Percentiles rank a stretch among this genome's conserved stretches.
Evolutionary conservation across 2,113 vertebrate genomes (phyloP).

Genomic region (Furnarius figulus): DNA sequence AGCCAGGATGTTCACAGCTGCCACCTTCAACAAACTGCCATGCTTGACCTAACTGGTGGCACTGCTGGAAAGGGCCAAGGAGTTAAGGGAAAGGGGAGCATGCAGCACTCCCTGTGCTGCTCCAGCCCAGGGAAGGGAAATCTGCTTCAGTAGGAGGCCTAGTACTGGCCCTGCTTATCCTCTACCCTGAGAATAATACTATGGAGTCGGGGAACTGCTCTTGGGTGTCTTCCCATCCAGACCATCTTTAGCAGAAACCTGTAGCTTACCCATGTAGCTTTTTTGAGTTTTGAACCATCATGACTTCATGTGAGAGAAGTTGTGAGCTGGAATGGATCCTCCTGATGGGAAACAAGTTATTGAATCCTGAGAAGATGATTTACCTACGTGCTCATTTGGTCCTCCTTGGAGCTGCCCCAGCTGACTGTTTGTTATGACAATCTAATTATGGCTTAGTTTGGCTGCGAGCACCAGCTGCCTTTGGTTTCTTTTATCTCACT

Average conservation of each 20-base stretch:
- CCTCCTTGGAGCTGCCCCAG: neutral
- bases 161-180: neutral
- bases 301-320: neutral
- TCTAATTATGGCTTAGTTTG: constrained; percentile 21
- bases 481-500: neutral
- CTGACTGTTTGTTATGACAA: constrained; percentile 10
- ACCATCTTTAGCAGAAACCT: constrained; percentile 25
- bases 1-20: neutral
- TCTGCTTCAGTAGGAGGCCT: neutral
- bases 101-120: neutral
- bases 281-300: neutral
- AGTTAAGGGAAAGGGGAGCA: neutral
- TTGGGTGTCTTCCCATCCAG: neutral
- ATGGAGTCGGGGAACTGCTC: neutral
- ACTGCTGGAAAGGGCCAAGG: neutral
- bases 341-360: neutral
- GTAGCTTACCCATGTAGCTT: neutral
- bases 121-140: neutral
- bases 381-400: neutral
- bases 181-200: neutral
- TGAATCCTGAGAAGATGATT: neutral
- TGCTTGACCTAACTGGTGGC: neutral
- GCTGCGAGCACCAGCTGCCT: neutral
- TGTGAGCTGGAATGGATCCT: neutral
- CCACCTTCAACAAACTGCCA: neutral